Percentiles rank a stretch among this genome's conserved stretches.
Conservation (phyloP, 2,797 vertebrate genomes). For the Monodelphis domestica region DNA sequence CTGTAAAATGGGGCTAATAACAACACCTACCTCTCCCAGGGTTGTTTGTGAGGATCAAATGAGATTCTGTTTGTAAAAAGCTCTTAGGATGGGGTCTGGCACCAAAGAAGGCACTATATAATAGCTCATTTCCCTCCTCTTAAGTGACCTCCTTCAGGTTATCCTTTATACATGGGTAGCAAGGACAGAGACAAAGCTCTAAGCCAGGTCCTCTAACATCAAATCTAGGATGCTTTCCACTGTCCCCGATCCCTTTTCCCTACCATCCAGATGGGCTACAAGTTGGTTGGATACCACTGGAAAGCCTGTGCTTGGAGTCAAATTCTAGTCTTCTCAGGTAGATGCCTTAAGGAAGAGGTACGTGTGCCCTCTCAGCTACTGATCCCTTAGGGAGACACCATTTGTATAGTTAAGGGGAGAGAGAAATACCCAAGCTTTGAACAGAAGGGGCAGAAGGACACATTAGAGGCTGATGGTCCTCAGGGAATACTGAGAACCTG, state of each 20-base stretch:
- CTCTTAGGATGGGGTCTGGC: no score
- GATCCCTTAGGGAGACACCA: neutral
- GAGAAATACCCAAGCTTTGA: no score
- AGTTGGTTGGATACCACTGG: neutral
- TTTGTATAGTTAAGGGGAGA: neutral
- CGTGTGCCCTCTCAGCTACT: neutral
- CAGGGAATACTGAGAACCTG: no score
- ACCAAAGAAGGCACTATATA: neutral
- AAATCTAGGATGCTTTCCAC: neutral
- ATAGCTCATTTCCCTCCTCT: neutral
- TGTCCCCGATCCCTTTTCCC: no score
- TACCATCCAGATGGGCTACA: neutral
- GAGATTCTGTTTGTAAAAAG: no score
- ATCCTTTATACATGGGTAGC: no score
- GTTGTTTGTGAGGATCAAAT: neutral
- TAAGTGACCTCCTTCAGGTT: neutral
- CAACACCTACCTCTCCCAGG: neutral
- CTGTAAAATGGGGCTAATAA: neutral
- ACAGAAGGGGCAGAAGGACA: neutral
- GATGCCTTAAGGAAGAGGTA: neutral
- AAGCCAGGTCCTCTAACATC: neutral
- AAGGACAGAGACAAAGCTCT: no score
- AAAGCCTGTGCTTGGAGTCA: neutral
- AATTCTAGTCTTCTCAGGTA: neutral
- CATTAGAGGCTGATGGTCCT: neutral